phyloP scores from a whole-genome alignment of 1,140 invertebrate species.

The Pomacea maculata region DNA sequence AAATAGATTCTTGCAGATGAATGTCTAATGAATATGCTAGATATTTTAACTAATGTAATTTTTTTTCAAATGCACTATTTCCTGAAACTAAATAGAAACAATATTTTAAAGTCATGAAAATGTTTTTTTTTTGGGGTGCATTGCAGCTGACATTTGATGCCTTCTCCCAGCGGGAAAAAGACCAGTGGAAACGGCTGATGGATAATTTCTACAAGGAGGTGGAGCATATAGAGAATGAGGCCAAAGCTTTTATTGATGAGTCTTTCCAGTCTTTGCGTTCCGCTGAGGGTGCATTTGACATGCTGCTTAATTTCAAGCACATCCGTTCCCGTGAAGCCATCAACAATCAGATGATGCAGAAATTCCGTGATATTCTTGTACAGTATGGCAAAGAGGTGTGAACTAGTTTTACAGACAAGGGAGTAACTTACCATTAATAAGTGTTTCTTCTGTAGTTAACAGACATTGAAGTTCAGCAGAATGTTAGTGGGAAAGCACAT shows the following conservation, averaged over 20 bases:
- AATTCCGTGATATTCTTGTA: slow-evolving; percentile 85
- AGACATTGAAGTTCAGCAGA: too few species aligned
- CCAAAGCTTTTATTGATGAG: slow-evolving; percentile 84
- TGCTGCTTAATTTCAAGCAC: slow-evolving; percentile 82
- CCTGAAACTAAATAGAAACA: neutral
- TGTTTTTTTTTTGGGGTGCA: slow-evolving; percentile 13
- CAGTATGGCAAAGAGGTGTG: slow-evolving; percentile 84
- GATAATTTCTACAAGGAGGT: slow-evolving; percentile 80
- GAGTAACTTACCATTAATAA: too few species aligned
- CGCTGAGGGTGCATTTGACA: slow-evolving; percentile 80
- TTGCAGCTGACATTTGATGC: slow-evolving; percentile 80
- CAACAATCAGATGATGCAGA: slow-evolving; percentile 77
- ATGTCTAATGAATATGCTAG: too few species aligned
- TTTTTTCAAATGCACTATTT: too few species aligned
- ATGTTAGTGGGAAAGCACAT: too few species aligned
- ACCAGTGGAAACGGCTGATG: slow-evolving; percentile 85
- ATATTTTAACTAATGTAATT: neutral
- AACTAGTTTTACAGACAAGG: slow-evolving; percentile 21
- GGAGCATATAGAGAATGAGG: slow-evolving; percentile 79
- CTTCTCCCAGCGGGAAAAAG: slow-evolving; percentile 77
- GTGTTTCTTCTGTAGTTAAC: too few species aligned
- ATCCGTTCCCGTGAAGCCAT: slow-evolving; percentile 80
- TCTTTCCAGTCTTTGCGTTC: slow-evolving; percentile 83
- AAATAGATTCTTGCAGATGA: too few species aligned
- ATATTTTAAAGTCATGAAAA: slow-evolving; percentile 2